Conservation (phyloP, 2,888 invertebrate species). For the Oeneis ivallda region DNA sequence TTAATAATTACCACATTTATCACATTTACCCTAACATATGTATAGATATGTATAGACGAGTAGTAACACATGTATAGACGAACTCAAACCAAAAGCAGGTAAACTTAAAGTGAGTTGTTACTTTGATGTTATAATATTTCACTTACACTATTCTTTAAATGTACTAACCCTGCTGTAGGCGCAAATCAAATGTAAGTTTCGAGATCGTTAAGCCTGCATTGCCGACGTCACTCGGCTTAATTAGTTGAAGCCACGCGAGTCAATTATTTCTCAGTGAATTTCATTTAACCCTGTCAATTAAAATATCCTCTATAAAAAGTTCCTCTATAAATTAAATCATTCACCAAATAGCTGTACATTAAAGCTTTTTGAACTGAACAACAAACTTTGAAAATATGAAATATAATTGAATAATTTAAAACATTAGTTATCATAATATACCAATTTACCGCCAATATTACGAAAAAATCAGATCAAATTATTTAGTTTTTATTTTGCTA, state of each 20-base stretch:
- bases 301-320: conserved; percentile 52
- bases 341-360: conserved; percentile 27
- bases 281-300: conserved; percentile 76
- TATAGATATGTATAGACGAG: too few species aligned
- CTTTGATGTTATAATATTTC: too few species aligned
- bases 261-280: conserved; percentile 68
- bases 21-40: too few species aligned
- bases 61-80: too few species aligned
- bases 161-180: too few species aligned
- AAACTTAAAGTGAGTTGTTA: too few species aligned
- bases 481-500: conserved; percentile 1
- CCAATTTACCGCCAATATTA: background rate
- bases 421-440: too few species aligned
- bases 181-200: background rate
- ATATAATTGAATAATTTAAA: background rate
- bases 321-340: conserved; percentile 45
- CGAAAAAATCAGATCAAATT: background rate
- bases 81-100: too few species aligned
- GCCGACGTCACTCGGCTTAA: conserved; percentile 48
- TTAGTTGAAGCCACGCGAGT: conserved; percentile 71
- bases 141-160: background rate
- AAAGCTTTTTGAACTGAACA: conserved; percentile 20
- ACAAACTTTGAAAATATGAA: background rate
- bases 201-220: conserved; percentile 39
- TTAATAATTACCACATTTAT: too few species aligned